phyloP scores from a whole-genome alignment of 2,113 vertebrate genomes.

The Phodopus roborovskii region DNA sequence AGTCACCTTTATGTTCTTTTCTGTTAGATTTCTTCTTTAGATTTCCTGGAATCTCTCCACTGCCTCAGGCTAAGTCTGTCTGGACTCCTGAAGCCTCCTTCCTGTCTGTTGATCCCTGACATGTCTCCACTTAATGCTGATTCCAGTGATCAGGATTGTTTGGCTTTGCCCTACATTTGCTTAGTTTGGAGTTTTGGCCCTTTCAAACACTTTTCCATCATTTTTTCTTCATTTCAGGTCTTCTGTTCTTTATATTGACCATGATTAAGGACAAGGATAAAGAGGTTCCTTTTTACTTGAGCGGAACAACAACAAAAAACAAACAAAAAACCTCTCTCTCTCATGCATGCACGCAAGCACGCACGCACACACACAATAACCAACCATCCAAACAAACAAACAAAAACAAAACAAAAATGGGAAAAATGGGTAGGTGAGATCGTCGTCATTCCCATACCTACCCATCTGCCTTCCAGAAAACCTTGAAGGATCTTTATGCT shows the following conservation, averaged over 20 bases:
- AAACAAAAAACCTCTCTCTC: too few species aligned
- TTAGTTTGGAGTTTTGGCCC: not conserved
- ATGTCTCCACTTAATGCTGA: not conserved
- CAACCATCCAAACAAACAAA: too few species aligned
- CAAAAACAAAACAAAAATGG: too few species aligned
- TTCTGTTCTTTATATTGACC: not conserved
- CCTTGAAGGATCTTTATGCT: not conserved
- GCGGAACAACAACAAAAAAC: not conserved
- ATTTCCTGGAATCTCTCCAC: not conserved
- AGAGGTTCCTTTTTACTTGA: not conserved
- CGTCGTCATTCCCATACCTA: not conserved
- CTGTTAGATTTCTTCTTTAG: not conserved
- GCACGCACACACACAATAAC: too few species aligned
- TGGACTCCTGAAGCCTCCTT: not conserved
- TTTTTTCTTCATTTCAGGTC: not conserved
- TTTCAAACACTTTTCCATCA: not conserved
- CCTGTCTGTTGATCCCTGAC: not conserved
- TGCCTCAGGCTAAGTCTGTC: constrained; percentile 23
- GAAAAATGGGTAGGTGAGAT: not conserved
- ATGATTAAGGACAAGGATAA: constrained; percentile 6
- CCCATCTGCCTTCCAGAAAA: not conserved
- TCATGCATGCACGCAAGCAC: too few species aligned
- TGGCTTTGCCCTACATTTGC: not conserved
- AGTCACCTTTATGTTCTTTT: constrained; percentile 18
- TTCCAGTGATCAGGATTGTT: not conserved